These are phyloP conservation scores for Azorinus chamasolen DNA, from an alignment of 2,888 invertebrate genomes.

Conservation along the genomic window DNA sequence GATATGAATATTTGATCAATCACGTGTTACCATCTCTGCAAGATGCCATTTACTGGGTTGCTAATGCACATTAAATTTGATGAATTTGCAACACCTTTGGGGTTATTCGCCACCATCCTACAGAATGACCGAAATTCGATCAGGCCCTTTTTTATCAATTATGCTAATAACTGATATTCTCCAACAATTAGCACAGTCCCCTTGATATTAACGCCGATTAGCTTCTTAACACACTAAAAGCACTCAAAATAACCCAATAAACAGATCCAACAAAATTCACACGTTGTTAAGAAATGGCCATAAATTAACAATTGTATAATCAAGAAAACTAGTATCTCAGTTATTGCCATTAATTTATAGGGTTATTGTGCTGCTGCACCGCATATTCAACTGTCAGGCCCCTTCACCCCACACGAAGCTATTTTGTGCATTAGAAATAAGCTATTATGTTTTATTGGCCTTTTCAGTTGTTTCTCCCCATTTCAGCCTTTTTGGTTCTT, in stretches of 20 bases:
- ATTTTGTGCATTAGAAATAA: constrained; percentile 20
- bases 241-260: constrained; percentile 36
- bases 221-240: background rate
- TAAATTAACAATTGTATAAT: constrained; percentile 52
- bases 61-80: constrained; percentile 65
- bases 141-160: constrained; percentile 47
- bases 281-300: constrained; percentile 45
- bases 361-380: too few relatives aligned
- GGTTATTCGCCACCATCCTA: too few relatives aligned
- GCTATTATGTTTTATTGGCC: constrained; percentile 41
- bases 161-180: constrained; percentile 48
- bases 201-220: background rate
- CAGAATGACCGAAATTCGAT: constrained; percentile 36
- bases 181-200: constrained; percentile 32
- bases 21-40: constrained; percentile 35
- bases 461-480: background rate
- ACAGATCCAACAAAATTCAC: constrained; percentile 17
- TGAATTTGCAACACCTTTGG: constrained; percentile 56
- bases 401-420: constrained; percentile 35
- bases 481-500: background rate
- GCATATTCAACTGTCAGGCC: too few relatives aligned
- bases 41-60: constrained; percentile 40
- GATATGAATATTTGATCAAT: constrained; percentile 51
- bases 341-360: constrained; percentile 25
- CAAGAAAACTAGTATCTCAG: constrained; percentile 11